Base-by-base conservation (phyloP, 2,888 invertebrate genomes). In the Baronia brevicornis region DNA sequence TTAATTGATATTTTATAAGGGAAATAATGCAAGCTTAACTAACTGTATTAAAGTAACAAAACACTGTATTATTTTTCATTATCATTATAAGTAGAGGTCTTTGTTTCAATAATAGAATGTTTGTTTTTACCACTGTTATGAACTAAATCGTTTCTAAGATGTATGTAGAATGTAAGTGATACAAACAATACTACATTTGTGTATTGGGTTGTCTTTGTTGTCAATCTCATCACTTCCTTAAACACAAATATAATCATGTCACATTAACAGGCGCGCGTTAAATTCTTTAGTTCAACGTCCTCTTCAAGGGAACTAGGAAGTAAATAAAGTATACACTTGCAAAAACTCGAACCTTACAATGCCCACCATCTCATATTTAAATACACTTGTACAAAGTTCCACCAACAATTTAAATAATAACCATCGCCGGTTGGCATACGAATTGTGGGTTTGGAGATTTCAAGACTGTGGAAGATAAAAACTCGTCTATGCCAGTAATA, bases 261-360 rank as follows among this genome's bases (percentile, higher is more conserved):
- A 32, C 22, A 25, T 17, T 41, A 36, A 35, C 29, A 40, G 21
- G 33, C 44, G 54, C 59, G 59, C 59, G 60, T 64, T 63, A 48
- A 60, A 57, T 44, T 66, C 61, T 64, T 62, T 60, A 49, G 54
- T 49, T 54, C 54, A 52, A 45, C 44, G 61, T 54, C 62, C 68
- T 59, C 53, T 48, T 63, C 65, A 61, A 69, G 66, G 70, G 59
- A 65, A 75, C 71, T 60, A 70, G 72, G 75, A 75, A 75, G 69
- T 53, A 39, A 44, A 43, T 49, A 46, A 46, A 42, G 43, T 50
- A 51, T 41, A 48, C 49, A 39, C 21, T 39, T 37, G 55, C 50
- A 65, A 67, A 65, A 65, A 66, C 51, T 46, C 44, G 58, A 52
- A 57, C 43, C 43, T 37, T 11, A 58, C 58, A 54, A 61, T 52